Evolutionary conservation across 2,797 vertebrate species (phyloP).

Genomic region (Margarornis squamiger): DNA sequence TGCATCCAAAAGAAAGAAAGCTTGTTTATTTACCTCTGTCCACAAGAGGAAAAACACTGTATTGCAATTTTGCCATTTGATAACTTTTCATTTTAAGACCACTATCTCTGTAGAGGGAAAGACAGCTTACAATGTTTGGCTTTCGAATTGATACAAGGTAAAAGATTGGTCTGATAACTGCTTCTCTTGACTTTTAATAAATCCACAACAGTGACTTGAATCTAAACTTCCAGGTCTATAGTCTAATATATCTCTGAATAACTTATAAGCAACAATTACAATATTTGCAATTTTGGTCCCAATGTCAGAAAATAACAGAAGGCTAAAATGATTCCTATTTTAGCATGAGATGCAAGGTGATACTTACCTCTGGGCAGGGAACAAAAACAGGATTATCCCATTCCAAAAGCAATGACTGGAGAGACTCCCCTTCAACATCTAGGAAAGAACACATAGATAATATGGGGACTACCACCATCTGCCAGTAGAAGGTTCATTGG

Average conservation of each 20-base stretch:
- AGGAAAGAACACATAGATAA: neutral
- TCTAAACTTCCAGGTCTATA: neutral
- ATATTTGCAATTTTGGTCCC: neutral
- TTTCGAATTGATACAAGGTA: neutral
- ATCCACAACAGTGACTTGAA: neutral
- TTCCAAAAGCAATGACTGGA: conserved; percentile 85
- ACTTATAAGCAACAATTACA: neutral
- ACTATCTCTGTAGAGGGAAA: neutral
- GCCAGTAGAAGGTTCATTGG: neutral
- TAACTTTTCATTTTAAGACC: neutral
- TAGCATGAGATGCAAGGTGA: neutral
- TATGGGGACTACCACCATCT: neutral
- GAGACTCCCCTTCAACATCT: conserved; percentile 71
- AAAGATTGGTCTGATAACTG: neutral
- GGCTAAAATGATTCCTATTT: neutral
- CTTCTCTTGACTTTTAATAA: neutral
- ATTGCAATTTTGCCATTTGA: neutral
- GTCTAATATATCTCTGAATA: neutral
- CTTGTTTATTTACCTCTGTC: neutral
- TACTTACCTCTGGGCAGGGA: conserved; percentile 82
- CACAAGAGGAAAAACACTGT: neutral
- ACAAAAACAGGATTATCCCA: conserved; percentile 96
- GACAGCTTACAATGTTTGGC: neutral
- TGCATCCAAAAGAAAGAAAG: neutral
- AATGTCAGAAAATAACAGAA: neutral